A percentile compares a stretch with the other conserved stretches of the same genome.
These are phyloP conservation scores for Eclectus roratus DNA, from an alignment of 2,113 vertebrate species.

Conservation along the genomic window DNA sequence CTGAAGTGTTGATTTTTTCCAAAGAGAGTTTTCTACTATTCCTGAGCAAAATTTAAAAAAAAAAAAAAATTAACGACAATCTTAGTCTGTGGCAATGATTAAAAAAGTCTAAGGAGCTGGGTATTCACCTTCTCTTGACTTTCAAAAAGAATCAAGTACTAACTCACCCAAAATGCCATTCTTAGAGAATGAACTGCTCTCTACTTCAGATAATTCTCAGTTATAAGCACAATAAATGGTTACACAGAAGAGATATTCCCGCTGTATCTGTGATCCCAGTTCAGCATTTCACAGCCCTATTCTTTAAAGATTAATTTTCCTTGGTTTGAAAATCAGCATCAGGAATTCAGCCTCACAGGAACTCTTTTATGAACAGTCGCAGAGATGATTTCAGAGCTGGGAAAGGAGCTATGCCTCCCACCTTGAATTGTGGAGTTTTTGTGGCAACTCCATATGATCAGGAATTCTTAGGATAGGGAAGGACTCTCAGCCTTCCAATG, in stretches of 20 bases:
- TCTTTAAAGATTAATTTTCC: conserved; percentile 37
- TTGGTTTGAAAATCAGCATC: conserved; percentile 22
- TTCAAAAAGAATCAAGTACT: not conserved
- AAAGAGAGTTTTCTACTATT: not conserved
- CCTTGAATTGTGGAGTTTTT: conserved; percentile 10
- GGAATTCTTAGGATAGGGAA: not conserved
- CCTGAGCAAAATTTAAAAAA: not conserved
- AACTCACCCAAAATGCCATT: not conserved
- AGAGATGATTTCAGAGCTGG: not conserved
- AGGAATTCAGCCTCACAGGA: conserved; percentile 7
- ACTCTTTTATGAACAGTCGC: not conserved
- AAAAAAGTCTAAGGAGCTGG: not conserved
- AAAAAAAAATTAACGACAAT: not conserved
- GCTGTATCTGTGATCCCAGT: not conserved
- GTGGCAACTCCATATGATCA: not conserved
- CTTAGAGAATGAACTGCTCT: conserved; percentile 5
- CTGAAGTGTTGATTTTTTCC: not conserved
- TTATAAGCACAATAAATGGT: conserved; percentile 1
- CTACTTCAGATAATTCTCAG: not conserved
- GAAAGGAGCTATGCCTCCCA: not conserved
- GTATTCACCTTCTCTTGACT: not conserved
- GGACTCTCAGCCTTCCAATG: not conserved
- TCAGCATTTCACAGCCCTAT: not conserved
- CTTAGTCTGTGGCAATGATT: not conserved
- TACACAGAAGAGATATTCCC: conserved; percentile 19